Percentiles rank a stretch among this genome's conserved stretches.
Conservation (phyloP, 2,888 invertebrate genomes). For the Dexiosoma caninum region DNA sequence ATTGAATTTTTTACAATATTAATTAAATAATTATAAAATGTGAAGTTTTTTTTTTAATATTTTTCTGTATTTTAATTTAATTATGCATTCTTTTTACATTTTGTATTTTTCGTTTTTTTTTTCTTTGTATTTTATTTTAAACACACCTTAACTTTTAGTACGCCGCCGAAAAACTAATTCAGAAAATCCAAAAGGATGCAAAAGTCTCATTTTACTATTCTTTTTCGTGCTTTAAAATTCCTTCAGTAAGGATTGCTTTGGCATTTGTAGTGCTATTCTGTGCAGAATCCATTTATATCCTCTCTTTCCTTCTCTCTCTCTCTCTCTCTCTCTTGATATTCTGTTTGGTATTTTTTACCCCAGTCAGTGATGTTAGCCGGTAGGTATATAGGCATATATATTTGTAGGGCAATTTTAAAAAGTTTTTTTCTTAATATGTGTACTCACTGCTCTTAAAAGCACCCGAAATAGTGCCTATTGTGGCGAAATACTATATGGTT, state of each 20-base stretch:
- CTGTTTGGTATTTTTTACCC: no score
- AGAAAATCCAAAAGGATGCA: constrained; percentile 10
- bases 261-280: neutral
- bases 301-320: constrained; percentile 31
- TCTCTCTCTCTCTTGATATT: no score
- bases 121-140: constrained; percentile 6
- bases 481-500: no score
- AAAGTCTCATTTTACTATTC: neutral
- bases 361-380: no score
- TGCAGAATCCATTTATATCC: constrained; percentile 52
- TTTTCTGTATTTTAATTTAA: constrained; percentile 2
- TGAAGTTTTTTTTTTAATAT: neutral
- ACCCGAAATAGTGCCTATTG: no score
- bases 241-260: constrained; percentile 36
- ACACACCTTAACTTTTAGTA: constrained; percentile 57
- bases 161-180: constrained; percentile 61
- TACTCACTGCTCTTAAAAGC: no score
- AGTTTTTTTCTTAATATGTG: no score
- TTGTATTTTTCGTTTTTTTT: neutral
- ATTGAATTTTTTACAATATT: neutral
- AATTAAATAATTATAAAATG: neutral
- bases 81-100: constrained; percentile 52
- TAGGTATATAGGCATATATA: no score
- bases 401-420: no score
- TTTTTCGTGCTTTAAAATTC: constrained; percentile 11